Percentiles rank a stretch among this genome's conserved stretches.
phyloP scores from a whole-genome alignment of 1,140 invertebrate species.

The Dendrolimus kikuchii region DNA sequence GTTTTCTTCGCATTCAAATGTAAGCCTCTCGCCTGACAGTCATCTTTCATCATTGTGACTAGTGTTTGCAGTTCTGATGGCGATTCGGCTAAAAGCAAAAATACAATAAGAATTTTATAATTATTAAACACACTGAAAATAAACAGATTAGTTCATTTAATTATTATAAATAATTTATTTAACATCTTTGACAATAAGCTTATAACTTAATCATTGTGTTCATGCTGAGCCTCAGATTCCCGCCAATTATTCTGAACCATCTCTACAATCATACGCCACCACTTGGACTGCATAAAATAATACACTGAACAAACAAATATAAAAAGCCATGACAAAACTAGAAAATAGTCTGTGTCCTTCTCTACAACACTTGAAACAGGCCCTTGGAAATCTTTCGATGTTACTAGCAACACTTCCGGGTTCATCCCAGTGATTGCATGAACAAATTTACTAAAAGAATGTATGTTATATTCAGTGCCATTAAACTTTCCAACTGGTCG shows the following conservation, averaged over 20 bases:
- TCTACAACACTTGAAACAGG: constrained; percentile 83
- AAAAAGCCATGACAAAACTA: constrained; percentile 90
- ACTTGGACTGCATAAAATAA: constrained; percentile 84
- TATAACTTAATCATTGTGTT: constrained; percentile 78
- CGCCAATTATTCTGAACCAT: constrained; percentile 90
- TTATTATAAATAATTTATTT: constrained; percentile 16
- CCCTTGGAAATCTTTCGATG: constrained; percentile 84
- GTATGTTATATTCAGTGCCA: constrained; percentile 85
- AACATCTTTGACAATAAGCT: constrained; percentile 16
- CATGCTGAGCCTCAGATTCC: constrained; percentile 92
- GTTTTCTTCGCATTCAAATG: too few relatives aligned
- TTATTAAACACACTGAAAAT: too few relatives aligned
- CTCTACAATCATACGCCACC: constrained; percentile 88
- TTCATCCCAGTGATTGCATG: constrained; percentile 83
- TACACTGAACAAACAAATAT: constrained; percentile 84
- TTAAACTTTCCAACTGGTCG: constrained; percentile 91
- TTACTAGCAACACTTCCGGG: constrained; percentile 77
- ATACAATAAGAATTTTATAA: background rate
- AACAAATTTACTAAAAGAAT: constrained; percentile 88
- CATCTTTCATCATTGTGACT: too few relatives aligned
- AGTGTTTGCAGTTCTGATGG: too few relatives aligned
- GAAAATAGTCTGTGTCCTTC: constrained; percentile 85
- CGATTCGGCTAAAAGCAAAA: background rate
- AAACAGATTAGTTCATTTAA: background rate
- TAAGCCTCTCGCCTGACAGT: too few relatives aligned